Evolutionary conservation across 2,888 invertebrate species (phyloP), one percentile per base, ranked within the genome.

Genomic region (Lissocephala sabroskyi): DNA sequence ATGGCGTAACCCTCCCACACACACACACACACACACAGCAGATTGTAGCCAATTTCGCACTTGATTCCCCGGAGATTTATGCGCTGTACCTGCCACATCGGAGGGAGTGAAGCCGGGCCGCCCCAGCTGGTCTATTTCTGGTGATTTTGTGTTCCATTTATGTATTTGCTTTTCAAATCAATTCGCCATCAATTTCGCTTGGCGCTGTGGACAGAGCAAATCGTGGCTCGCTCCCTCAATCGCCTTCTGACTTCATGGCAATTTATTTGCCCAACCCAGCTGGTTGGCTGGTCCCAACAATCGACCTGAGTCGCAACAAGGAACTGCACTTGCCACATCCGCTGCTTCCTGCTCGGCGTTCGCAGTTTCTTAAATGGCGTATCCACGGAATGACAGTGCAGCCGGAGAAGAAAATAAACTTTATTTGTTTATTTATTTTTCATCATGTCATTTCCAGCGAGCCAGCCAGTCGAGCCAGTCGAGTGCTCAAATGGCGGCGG

Each of bases 151-250:
- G n/a, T n/a, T n/a, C 23, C 23, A 23, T 23, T 23, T 23, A 23
- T 23, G 23, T 76, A 73, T 70, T 73, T 76, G 77, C 74, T 70
- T 73, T 17, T 74, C 68, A 76, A 68, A 76, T 70, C 68, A 70
- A 76, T 73, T 73, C 74, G 52, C 62, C 74, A 70, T 76, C 74
- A 70, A 76, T 68, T 68, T 75, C 56, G 62, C 70, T 54, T 50
- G 37, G 54, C 46, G 9, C 5, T 14, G 13, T 2, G 13, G 26
- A 35, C n/a, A 35, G 14, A 3, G 59, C 62, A 71, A 73, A 75
- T 67, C 73, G 56, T 56, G 63, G 39, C 39, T 17, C 6, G 18
- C n/a, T n/a, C n/a, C n/a, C n/a, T n/a, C n/a, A n/a, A n/a, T n/a
- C 11, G 52, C 41, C 60, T 28, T 32, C 43, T 16, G 33, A 36